A percentile compares a stretch with the other conserved stretches of the same genome.
phyloP scores from a whole-genome alignment of 2,888 invertebrate species.

The Cheilosia vernalis region DNA sequence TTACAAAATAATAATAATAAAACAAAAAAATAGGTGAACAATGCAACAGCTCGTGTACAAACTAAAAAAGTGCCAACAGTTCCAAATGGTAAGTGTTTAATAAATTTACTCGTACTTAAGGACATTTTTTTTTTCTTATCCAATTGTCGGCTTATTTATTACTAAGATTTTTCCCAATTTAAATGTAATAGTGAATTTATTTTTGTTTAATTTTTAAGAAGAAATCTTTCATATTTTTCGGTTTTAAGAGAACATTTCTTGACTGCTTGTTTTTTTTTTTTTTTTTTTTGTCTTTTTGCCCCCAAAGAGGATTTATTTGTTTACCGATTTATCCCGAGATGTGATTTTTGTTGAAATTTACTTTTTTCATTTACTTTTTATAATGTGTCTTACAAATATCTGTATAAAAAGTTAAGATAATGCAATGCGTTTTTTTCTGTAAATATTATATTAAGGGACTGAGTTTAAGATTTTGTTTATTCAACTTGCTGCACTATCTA shows the following conservation, averaged over 20 bases:
- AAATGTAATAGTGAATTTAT: constrained; percentile 24
- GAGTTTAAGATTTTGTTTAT: not conserved
- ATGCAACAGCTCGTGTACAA: constrained; percentile 99
- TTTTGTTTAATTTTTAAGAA: not conserved
- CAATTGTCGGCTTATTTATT: constrained; percentile 33
- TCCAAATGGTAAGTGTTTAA: constrained; percentile 91
- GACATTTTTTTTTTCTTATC: constrained; percentile 37
- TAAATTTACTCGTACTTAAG: constrained; percentile 47
- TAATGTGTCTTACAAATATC: constrained; percentile 1
- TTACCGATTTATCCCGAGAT: constrained; percentile 3
- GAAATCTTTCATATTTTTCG: not conserved
- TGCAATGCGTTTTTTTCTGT: constrained; percentile 37
- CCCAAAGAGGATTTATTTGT: constrained; percentile 3
- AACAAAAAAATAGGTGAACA: constrained; percentile 92
- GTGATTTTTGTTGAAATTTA: constrained; percentile 47
- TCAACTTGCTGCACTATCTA: constrained; percentile 59
- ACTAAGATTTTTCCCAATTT: constrained; percentile 21
- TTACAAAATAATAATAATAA: constrained; percentile 36
- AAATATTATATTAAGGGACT: not conserved
- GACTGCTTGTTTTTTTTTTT: constrained; percentile 47
- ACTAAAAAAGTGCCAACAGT: constrained; percentile 96
- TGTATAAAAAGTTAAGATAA: constrained; percentile 11
- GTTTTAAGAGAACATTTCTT: constrained; percentile 20
- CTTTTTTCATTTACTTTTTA: constrained; percentile 21
- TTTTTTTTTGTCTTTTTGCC: constrained; percentile 39